A percentile compares a stretch with the other conserved stretches of the same genome.
phyloP scores from a whole-genome alignment of 2,888 invertebrate genomes.

The Vanessa cardui region DNA sequence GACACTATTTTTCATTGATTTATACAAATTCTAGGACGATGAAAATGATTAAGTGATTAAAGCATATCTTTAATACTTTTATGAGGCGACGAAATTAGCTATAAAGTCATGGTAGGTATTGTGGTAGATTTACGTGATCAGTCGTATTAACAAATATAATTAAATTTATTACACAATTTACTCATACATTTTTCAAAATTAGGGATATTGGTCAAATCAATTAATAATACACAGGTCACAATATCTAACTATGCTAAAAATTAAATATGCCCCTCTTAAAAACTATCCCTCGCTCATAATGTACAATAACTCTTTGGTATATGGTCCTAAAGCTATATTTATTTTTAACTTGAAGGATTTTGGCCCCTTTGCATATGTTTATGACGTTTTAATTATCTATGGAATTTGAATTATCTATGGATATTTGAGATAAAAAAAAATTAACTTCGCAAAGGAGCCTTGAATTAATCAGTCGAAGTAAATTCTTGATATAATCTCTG shows the following conservation, averaged over 20 bases:
- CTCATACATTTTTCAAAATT: slow-evolving; percentile 52
- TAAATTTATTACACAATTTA: slow-evolving; percentile 45
- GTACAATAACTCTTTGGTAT: slow-evolving; percentile 82
- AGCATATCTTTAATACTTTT: slow-evolving; percentile 59
- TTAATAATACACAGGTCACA: slow-evolving; percentile 68
- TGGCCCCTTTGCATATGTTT: slow-evolving; percentile 63
- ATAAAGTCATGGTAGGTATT: slow-evolving; percentile 31
- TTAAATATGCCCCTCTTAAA: slow-evolving; percentile 70
- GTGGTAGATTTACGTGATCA: slow-evolving; percentile 38
- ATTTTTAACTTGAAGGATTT: slow-evolving; percentile 66
- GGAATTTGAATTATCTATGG: slow-evolving; percentile 26
- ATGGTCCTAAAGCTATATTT: slow-evolving; percentile 76
- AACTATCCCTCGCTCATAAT: slow-evolving; percentile 70
- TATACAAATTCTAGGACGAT: slow-evolving; percentile 65
- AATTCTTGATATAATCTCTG: slow-evolving; percentile 27
- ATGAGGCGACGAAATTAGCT: slow-evolving; percentile 44
- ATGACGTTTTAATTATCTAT: slow-evolving; percentile 38
- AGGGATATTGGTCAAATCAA: slow-evolving; percentile 71
- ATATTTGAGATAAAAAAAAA: slow-evolving; percentile 8
- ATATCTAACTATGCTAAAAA: slow-evolving; percentile 71
- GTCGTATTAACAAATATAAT: slow-evolving; percentile 36
- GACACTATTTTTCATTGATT: slow-evolving; percentile 76
- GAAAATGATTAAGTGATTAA: slow-evolving; percentile 64
- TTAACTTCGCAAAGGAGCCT: slow-evolving; percentile 37
- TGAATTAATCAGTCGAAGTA: slow-evolving; percentile 30